Evolutionary conservation across 2,888 invertebrate genomes (phyloP), one percentile per base, ranked within the genome.

Genomic region (Dromius quadrimaculatus): DNA sequence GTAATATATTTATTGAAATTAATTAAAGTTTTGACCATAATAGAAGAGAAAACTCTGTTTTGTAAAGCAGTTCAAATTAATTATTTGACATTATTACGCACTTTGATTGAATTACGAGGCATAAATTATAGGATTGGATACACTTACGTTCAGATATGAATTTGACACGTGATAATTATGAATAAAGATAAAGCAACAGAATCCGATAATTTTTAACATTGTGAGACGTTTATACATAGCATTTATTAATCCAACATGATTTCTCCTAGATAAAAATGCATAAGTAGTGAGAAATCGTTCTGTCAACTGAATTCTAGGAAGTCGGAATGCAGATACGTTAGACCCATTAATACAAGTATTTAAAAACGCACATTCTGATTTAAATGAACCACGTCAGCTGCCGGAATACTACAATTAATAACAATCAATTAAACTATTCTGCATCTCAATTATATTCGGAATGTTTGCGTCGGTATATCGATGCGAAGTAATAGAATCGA

Each of bases 11-110:
- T 54, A 54, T 54, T 54, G 15, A 54, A 28, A 54, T 54, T 54
- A 54, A 54, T 54, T 54, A 54, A 54, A 54, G 28, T 54, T 54
- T 54, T 54, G 50, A 54, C 50, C 50, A 54, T 54, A 54, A 54
- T 54, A 28, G 50, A 54, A 54, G 50, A 17, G 50, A 54, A 54
- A 54, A 54, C 28, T 54, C 28, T 28, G 28, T 28, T 54, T 54
- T 54, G 50, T 28, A 54, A 54, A 54, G 23, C 50, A 54, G 23
- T 54, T 54, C 8, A 54, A 15, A 54, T 54, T 54, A 54, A 54
- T 54, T 54, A 54, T 54, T 54, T 54, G 15, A 13, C 23, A 54
- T 54, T 54, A 54, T 54, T 54, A 28, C 50, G 13, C 13, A 15
- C 50, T 54, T 47, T 20, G 15, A 54, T 41, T 15, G 13, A 11